Evolutionary conservation across 2,888 invertebrate genomes (phyloP).

Genomic region (Pollenia amentaria): DNA sequence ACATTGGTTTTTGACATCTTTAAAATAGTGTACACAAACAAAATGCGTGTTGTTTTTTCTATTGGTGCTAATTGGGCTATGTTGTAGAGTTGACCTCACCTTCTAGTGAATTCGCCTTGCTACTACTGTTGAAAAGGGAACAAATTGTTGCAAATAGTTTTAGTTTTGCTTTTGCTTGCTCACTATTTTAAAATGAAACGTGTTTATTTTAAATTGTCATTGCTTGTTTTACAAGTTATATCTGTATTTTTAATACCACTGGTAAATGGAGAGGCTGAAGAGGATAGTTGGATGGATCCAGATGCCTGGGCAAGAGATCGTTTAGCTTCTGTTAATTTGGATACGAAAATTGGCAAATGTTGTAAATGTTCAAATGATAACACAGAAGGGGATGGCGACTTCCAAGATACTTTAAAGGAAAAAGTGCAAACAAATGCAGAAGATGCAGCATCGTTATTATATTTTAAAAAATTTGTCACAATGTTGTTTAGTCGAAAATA

Average conservation of each 20-base stretch:
- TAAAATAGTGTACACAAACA: no score
- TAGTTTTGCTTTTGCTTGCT: not conserved
- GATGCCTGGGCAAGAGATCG: conserved; percentile 74
- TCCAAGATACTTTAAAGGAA: not conserved
- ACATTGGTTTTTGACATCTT: no score
- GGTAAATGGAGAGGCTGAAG: conserved; percentile 54
- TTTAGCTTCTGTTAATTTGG: not conserved
- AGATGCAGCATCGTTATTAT: conserved; percentile 78
- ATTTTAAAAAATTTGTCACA: conserved; percentile 80
- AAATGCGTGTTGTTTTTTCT: no score
- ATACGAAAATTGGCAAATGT: conserved; percentile 10
- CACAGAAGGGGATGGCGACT: not conserved
- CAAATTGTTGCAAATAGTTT: not conserved
- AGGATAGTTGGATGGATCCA: conserved; percentile 75
- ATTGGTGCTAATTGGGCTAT: no score
- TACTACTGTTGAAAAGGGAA: no score
- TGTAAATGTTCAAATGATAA: conserved; percentile 45
- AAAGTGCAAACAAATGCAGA: conserved; percentile 58
- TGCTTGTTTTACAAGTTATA: not conserved
- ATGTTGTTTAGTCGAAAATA: conserved; percentile 77
- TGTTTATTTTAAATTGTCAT: not conserved
- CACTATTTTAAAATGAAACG: conserved; percentile 11
- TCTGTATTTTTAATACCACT: not conserved
- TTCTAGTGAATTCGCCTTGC: no score
- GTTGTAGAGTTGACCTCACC: no score